These are phyloP conservation scores for Drosophila tani DNA, from an alignment of 1,140 invertebrate genomes.

Conservation along the genomic window DNA sequence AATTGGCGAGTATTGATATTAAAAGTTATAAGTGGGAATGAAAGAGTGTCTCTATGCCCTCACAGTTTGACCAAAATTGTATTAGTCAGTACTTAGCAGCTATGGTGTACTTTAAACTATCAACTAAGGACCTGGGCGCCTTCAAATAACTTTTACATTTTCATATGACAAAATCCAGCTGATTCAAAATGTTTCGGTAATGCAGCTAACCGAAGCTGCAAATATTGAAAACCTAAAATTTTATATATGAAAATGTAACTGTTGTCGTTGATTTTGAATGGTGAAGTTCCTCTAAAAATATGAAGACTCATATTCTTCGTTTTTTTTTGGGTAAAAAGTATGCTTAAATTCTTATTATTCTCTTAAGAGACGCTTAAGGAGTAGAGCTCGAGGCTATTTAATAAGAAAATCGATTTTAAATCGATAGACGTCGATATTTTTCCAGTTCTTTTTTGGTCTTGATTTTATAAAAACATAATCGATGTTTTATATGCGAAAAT, in stretches of 20 bases:
- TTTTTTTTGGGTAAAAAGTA: too few species aligned
- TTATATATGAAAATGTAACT: background rate
- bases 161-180: background rate
- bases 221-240: too few species aligned
- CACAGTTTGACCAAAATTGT: background rate
- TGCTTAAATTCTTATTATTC: too few species aligned
- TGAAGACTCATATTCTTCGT: too few species aligned
- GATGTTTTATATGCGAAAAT: background rate
- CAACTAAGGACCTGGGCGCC: background rate
- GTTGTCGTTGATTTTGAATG: too few species aligned
- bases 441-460: background rate
- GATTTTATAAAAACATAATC: background rate
- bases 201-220: background rate
- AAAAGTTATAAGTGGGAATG: background rate
- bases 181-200: too few species aligned
- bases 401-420: background rate
- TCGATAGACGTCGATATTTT: background rate
- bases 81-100: background rate
- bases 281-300: too few species aligned
- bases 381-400: background rate
- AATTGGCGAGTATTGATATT: slow-evolving; percentile 11
- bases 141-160: background rate
- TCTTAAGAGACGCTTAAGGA: background rate
- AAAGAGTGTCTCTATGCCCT: too few species aligned
- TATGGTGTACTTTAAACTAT: background rate